Conservation (phyloP, 2,797 vertebrate genomes). For the Amblyopsis hoosieri region DNA sequence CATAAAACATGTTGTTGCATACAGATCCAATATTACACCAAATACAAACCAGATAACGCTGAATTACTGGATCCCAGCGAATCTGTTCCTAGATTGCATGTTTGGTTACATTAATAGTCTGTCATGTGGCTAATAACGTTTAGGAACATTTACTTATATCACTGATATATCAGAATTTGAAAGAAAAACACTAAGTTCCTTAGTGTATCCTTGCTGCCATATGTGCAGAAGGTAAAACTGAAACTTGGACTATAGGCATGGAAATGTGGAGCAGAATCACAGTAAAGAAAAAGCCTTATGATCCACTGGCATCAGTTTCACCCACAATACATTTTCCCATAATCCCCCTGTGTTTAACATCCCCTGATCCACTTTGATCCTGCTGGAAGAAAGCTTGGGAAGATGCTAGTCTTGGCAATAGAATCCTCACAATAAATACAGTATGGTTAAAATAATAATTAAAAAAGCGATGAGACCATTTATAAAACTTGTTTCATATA, state of each 20-base stretch:
- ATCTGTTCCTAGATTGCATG: too few species aligned
- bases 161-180: too few species aligned
- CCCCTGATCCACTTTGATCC: conserved; percentile 27
- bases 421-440: conserved; percentile 28
- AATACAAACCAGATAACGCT: background rate
- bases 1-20: conserved; percentile 1
- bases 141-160: too few species aligned
- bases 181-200: too few species aligned
- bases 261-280: conserved; percentile 9
- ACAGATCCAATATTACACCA: background rate
- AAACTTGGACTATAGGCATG: conserved; percentile 2
- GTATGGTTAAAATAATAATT: conserved; percentile 1
- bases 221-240: conserved; percentile 9
- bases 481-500: too few species aligned
- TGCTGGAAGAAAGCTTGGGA: conserved; percentile 15
- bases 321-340: conserved; percentile 22
- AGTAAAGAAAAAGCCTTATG: conserved; percentile 5
- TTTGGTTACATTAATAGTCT: too few species aligned
- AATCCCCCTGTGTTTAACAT: conserved; percentile 23
- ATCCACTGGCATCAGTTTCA: conserved; percentile 24
- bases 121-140: too few species aligned
- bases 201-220: background rate
- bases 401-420: conserved; percentile 28
- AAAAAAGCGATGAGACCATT: background rate
- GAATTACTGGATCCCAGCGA: background rate